Evolutionary conservation across 2,888 invertebrate species (phyloP), one percentile per base, ranked within the genome.

Genomic region (Cerastis leucographa): DNA sequence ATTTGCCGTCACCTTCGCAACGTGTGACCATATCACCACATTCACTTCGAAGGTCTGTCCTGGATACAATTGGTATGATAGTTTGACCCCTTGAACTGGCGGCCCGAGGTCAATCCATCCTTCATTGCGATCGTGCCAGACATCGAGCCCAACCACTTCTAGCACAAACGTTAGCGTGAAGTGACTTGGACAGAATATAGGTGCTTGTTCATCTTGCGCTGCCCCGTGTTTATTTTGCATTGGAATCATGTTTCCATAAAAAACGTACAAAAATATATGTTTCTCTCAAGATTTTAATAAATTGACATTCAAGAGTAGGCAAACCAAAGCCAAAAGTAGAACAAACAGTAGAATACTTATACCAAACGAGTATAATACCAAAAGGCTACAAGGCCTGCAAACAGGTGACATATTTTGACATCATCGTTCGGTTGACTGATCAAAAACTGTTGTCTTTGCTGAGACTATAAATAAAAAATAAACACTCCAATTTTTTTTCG

Each of bases 111-210:
- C 94, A 35, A 94, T 17, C 93, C 91, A 93, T 2, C 94, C 96
- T 65, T 93, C 93, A 17, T 92, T 92, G 74, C 91, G 92, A 67
- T 95, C 95, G 51, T 94, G 90, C 93, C 93, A 95, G 29, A 93
- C 89, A 56, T 96, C 94, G 25, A 92, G 87, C 4, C 92, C 94
- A 25, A 94, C 71, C 44, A 96, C 84, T 91, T 96, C 96, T 29
- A 96, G 81, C 2, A 92, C 93, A 89, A 96, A 96, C n/a, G 95
- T 95, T 0, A 96, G 81, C 0, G 93, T 94, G 77, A 96, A 96
- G 4, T 84, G 78, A 86, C 94, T 94, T 22, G 29, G 2, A 8
- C 25, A 7, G 0, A 2, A 25, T 72, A 11, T 49, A n/a, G n/a
- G 4, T n/a, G 12, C n/a, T 69, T 25, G 86, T 0, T 93, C 94